Base-by-base conservation (phyloP, 1,140 invertebrate genomes). In the Magallana angulata region DNA sequence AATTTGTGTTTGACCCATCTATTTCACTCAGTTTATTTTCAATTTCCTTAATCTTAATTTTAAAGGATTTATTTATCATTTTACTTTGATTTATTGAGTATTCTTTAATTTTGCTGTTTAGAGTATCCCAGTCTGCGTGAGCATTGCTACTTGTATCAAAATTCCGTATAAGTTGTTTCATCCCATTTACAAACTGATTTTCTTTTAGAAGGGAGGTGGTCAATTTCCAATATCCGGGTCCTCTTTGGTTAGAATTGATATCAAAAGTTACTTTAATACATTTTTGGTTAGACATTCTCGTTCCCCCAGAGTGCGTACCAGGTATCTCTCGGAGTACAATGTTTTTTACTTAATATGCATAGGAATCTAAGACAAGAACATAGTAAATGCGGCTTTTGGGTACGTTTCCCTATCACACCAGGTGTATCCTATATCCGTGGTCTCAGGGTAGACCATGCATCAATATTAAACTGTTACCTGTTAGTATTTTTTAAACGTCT, bases 341-440 rank as follows among this genome's bases (percentile, higher is more conserved):
- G 12, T 16, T 18, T 14, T 48, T 30, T 30, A 81, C 30, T 30
- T 81, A 30, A 30, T 16, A 3, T 18, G 30, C 30, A 81, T 81
- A 24, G 48, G 18, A 14, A 30, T 5, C 14, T 7, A 2, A 18
- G 12, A 48, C 48, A 81, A 81, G 48, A 7, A 7, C 30, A 24
- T 81, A 81, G 30, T 81, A 3, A 24, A 81, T 81, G 18, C 76
- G 18, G 14, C 16, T 18, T 81, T 81, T 81, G 6, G 76, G 76
- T 7, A 24, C 76, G 24, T 24, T 24, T 24, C 24, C 24, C 24
- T 24, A 24, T 24, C 24, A 24, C 24, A 24, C 24, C 24, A 24
- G 24, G 24, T 24, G 1, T 24, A 24, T 24, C 24, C 24, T 24
- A 24, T 24, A 24, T 24, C 24, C 24, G 24, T 24, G 24, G 24